phyloP scores from a whole-genome alignment of 2,113 vertebrate genomes.

The Baryphthengus martii region DNA sequence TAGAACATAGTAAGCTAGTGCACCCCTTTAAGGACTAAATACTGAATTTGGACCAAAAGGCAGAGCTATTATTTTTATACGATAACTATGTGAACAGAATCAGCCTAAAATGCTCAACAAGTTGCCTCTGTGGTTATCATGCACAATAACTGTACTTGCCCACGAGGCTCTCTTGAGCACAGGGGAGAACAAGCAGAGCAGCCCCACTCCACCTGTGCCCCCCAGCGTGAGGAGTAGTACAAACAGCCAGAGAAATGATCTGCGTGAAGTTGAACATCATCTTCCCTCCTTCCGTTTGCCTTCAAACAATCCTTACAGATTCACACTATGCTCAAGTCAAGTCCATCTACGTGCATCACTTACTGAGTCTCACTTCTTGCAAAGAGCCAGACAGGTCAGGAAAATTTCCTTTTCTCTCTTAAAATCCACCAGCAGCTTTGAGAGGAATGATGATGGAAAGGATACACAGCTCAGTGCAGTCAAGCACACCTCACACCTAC shows the following conservation, averaged over 20 bases:
- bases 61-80: background rate
- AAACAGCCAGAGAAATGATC: background rate
- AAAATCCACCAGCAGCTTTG: background rate
- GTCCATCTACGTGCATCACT: accelerated
- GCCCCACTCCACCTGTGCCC: background rate
- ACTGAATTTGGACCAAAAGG: background rate
- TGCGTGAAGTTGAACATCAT: background rate
- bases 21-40: background rate
- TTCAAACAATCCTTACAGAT: background rate
- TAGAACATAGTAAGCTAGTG: background rate
- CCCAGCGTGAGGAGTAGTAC: accelerated
- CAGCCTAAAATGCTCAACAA: background rate
- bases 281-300: background rate
- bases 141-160: background rate
- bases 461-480: background rate
- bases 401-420: background rate
- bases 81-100: background rate
- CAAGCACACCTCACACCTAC: background rate
- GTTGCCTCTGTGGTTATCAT: background rate
- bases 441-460: background rate
- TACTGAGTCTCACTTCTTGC: background rate
- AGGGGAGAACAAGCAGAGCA: background rate
- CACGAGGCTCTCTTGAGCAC: background rate
- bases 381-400: background rate
- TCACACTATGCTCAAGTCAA: accelerated